A percentile compares a stretch with the other conserved stretches of the same genome.
Conservation (phyloP, 2,797 vertebrate species). For the Onychomys arenicola region DNA sequence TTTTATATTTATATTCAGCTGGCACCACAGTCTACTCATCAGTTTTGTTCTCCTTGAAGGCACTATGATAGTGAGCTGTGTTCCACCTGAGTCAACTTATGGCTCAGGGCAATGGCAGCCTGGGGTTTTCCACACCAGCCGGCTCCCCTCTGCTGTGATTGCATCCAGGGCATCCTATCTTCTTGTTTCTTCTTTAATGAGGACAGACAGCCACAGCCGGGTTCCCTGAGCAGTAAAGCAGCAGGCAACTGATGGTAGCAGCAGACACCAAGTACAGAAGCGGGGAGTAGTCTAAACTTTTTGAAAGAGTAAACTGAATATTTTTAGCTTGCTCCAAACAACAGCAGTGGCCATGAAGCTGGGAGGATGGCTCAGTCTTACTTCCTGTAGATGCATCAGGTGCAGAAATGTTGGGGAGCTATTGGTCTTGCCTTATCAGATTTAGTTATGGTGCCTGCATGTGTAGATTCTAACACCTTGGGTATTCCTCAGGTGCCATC, state of each 20-base stretch:
- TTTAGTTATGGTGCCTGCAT: background rate
- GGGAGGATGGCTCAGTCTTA: background rate
- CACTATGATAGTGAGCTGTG: background rate
- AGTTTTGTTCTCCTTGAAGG: background rate
- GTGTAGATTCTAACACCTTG: background rate
- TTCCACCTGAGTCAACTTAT: background rate
- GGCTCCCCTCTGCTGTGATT: background rate
- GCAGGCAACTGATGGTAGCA: background rate
- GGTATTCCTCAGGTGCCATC: background rate
- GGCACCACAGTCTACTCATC: background rate
- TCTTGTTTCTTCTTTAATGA: background rate
- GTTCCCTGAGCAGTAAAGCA: background rate
- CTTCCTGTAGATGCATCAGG: background rate
- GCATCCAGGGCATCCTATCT: too few relatives aligned
- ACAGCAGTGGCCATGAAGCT: too few relatives aligned
- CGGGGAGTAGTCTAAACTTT: background rate
- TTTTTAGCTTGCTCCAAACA: background rate
- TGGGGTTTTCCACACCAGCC: fast-evolving
- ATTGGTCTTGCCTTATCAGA: background rate
- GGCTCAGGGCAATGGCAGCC: background rate
- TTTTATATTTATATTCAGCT: background rate
- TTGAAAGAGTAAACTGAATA: background rate
- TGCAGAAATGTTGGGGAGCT: background rate
- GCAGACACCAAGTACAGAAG: background rate
- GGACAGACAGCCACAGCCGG: background rate